Percentiles rank a stretch among this genome's conserved stretches.
Conservation (phyloP, 2,888 invertebrate species). For the Axea sp. region DNA sequence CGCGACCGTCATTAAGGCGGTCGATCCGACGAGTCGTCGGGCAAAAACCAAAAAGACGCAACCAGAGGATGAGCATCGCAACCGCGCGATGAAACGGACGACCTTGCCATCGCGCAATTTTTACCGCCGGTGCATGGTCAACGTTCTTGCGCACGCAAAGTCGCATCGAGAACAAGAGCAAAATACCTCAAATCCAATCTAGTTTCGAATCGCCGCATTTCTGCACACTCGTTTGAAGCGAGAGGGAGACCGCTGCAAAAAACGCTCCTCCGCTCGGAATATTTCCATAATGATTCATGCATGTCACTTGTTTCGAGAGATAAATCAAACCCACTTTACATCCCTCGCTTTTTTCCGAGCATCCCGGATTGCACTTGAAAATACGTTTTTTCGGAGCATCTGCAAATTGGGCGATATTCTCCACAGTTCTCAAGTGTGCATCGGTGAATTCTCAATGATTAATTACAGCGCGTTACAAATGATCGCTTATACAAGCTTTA, state of each 20-base stretch:
- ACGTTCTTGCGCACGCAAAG: conserved; percentile 28
- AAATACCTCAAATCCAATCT: conserved; percentile 29
- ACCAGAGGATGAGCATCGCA: conserved; percentile 40
- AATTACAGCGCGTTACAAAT: conserved; percentile 10
- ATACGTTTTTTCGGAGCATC: too few relatives aligned
- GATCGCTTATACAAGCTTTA: conserved; percentile 22
- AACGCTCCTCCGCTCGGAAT: neutral
- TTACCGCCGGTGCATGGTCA: conserved; percentile 38
- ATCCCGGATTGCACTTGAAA: conserved; percentile 15
- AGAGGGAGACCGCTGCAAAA: neutral
- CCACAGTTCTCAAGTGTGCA: too few relatives aligned
- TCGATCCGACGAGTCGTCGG: conserved; percentile 22
- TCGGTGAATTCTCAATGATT: conserved; percentile 19
- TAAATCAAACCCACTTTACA: conserved; percentile 36
- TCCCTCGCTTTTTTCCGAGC: neutral
- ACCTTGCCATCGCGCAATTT: conserved; percentile 49
- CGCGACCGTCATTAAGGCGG: conserved; percentile 14
- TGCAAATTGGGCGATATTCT: too few relatives aligned
- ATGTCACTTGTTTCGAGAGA: conserved; percentile 8
- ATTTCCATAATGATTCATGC: conserved; percentile 24
- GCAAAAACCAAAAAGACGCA: conserved; percentile 38
- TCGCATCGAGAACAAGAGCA: conserved; percentile 16
- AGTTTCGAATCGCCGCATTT: conserved; percentile 36
- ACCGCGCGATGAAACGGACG: conserved; percentile 30
- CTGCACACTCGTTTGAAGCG: conserved; percentile 27